phyloP scores from a whole-genome alignment of 2,888 invertebrate species.

The Scotopteryx bipunctaria region DNA sequence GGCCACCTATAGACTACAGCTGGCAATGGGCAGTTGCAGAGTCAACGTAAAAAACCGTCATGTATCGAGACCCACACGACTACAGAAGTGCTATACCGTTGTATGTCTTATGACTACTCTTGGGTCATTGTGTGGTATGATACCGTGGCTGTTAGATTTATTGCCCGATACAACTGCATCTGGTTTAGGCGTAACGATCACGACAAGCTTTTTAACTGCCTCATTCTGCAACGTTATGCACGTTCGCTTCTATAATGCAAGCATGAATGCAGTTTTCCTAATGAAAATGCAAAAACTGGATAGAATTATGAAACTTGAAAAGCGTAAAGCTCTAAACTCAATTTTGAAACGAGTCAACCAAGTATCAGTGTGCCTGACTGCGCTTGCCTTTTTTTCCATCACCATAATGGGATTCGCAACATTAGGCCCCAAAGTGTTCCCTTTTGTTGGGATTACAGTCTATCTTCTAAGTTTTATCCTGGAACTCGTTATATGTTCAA shows the following conservation, averaged over 20 bases:
- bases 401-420: conserved; percentile 27
- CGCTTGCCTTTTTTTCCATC: conserved; percentile 25
- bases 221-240: conserved; percentile 49
- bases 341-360: conserved; percentile 40
- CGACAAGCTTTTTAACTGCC: conserved; percentile 36
- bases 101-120: conserved; percentile 36
- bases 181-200: conserved; percentile 32
- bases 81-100: conserved; percentile 54
- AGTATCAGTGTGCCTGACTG: conserved; percentile 31
- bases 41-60: conserved; percentile 53
- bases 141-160: conserved; percentile 24
- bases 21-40: conserved; percentile 52
- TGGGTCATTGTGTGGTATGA: conserved; percentile 25
- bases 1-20: conserved; percentile 47
- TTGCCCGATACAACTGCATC: conserved; percentile 30
- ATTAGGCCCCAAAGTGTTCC: conserved; percentile 19
- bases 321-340: conserved; percentile 42
- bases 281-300: conserved; percentile 61
- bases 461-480: conserved; percentile 45
- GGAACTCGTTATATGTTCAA: conserved; percentile 53
- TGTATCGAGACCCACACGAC: conserved; percentile 49
- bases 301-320: conserved; percentile 53
- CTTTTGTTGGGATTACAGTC: conserved; percentile 36
- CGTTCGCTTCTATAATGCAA: conserved; percentile 53
- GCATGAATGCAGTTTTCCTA: conserved; percentile 51